These are phyloP conservation scores for Drosophila ezoana DNA, from an alignment of 2,888 invertebrate species.

Conservation along the genomic window DNA sequence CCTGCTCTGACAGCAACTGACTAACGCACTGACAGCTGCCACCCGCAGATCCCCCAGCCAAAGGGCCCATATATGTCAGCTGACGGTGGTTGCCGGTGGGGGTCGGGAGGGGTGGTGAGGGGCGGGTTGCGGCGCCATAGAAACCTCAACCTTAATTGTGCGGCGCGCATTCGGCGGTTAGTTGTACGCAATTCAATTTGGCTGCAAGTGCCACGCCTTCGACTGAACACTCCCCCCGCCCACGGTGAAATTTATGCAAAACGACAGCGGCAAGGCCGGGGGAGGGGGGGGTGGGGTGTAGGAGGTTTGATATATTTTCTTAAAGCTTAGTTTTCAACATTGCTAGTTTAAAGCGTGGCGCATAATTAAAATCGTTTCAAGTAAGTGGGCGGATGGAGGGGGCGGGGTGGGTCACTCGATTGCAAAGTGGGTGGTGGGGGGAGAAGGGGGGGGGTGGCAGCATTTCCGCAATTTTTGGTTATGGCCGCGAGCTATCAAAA, in stretches of 20 bases:
- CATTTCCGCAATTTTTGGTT: constrained; percentile 29
- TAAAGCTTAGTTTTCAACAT: constrained; percentile 38
- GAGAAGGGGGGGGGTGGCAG: not conserved
- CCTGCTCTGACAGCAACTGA: constrained; percentile 71
- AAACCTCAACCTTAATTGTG: constrained; percentile 79
- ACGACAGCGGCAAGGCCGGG: constrained; percentile 39
- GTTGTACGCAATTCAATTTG: constrained; percentile 79
- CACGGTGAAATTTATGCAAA: constrained; percentile 56
- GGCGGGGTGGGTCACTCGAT: not conserved
- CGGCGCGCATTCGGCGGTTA: constrained; percentile 79
- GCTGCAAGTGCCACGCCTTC: constrained; percentile 59
- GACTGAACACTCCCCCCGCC: not conserved
- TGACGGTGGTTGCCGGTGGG: not conserved
- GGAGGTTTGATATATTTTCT: constrained; percentile 13
- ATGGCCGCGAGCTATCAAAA: constrained; percentile 47
- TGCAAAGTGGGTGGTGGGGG: not conserved
- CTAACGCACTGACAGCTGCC: constrained; percentile 79
- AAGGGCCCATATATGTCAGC: constrained; percentile 30
- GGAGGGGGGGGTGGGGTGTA: constrained; percentile 1
- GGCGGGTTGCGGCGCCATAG: constrained; percentile 19
- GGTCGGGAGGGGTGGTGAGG: not conserved
- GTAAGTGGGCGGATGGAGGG: not conserved
- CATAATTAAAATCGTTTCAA: constrained; percentile 47
- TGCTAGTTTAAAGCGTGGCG: constrained; percentile 46
- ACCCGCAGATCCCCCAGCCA: constrained; percentile 61